A percentile compares a stretch with the other conserved stretches of the same genome.
Evolutionary conservation across 2,113 vertebrate genomes (phyloP).

Genomic region (Mellivora capensis): DNA sequence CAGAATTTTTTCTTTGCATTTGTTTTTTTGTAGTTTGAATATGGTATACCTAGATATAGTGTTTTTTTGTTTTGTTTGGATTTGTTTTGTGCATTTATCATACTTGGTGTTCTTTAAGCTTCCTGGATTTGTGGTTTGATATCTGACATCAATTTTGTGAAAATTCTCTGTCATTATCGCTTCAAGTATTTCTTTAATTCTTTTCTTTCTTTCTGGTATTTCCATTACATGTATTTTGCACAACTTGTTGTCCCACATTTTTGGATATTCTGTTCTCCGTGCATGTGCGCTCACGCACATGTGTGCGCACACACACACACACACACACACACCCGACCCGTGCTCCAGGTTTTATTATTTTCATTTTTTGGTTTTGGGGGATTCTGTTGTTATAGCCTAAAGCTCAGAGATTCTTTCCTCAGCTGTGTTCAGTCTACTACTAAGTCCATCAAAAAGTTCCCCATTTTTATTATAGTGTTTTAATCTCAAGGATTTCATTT

Average conservation of each 20-base stretch:
- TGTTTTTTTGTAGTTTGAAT: background rate
- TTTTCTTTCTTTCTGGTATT: background rate
- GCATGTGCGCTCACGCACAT: no score
- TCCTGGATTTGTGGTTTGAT: background rate
- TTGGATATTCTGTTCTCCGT: background rate
- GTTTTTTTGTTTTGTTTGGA: background rate
- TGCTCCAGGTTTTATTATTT: background rate
- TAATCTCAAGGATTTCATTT: background rate
- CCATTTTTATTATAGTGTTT: background rate
- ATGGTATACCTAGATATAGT: background rate
- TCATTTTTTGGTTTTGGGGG: background rate
- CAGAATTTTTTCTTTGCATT: background rate
- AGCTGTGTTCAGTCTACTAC: background rate
- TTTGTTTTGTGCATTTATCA: background rate
- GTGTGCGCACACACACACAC: no score
- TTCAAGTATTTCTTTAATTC: background rate
- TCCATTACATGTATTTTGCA: background rate
- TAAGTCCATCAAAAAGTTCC: background rate
- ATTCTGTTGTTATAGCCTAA: background rate
- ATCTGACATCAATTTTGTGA: background rate
- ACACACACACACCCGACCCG: background rate
- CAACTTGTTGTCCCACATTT: background rate
- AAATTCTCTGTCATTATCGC: background rate
- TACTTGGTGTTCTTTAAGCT: background rate
- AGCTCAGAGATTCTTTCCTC: background rate